phyloP scores from a whole-genome alignment of 2,113 vertebrate species.

The Struthio camelus region DNA sequence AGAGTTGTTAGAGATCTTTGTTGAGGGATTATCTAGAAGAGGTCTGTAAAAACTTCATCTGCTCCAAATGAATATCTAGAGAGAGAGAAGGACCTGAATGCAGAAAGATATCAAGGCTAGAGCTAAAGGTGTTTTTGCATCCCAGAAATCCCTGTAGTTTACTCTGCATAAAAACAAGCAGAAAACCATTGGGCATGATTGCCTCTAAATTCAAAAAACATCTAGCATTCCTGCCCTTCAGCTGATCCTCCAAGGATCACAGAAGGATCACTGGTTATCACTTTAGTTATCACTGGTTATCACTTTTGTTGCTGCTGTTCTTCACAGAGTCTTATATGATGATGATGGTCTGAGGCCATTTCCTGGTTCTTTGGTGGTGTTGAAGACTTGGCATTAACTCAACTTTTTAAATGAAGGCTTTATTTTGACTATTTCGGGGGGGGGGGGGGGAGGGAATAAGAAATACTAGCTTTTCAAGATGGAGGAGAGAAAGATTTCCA shows the following conservation, averaged over 20 bases:
- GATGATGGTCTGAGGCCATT: not conserved
- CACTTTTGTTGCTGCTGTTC: not conserved
- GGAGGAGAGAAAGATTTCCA: not conserved
- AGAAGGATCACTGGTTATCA: not conserved
- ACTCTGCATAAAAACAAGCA: not conserved
- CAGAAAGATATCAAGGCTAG: not conserved
- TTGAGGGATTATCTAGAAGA: not conserved
- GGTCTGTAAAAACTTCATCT: not conserved
- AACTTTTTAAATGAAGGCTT: not conserved
- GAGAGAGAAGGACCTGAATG: not conserved
- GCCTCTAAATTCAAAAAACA: not conserved
- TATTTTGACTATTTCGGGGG: not conserved
- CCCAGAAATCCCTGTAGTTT: not conserved
- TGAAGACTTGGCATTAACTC: not conserved
- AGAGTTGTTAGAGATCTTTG: not conserved
- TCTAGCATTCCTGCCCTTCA: not conserved
- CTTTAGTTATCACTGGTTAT: not conserved
- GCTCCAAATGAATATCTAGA: not conserved
- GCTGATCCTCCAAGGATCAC: not conserved
- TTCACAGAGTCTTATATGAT: not conserved
- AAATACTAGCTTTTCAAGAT: not conserved
- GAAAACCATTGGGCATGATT: not conserved
- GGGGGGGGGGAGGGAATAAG: not conserved
- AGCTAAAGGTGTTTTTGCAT: not conserved
- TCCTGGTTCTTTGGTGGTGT: not conserved